Evolutionary conservation across 2,888 invertebrate genomes (phyloP).

Genomic region (Limnephilus auricula): DNA sequence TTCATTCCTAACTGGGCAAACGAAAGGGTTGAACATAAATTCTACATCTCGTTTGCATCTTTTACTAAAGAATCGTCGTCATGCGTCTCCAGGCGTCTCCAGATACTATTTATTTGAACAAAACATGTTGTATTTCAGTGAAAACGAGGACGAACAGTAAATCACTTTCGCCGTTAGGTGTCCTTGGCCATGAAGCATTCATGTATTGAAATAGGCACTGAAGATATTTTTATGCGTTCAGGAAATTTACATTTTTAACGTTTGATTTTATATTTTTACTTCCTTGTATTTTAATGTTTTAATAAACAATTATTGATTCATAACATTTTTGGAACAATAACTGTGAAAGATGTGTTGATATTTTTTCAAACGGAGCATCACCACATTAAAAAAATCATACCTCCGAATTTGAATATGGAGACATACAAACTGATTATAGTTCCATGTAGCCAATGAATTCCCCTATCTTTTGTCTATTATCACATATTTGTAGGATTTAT

Average conservation of each 20-base stretch:
- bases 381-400: too few relatives aligned
- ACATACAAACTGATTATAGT: too few relatives aligned
- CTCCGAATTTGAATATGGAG: too few relatives aligned
- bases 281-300: background rate
- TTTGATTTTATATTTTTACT: background rate
- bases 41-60: conserved; percentile 20
- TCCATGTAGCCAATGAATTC: too few relatives aligned
- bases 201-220: conserved; percentile 30
- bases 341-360: background rate
- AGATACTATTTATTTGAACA: background rate
- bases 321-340: background rate
- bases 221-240: background rate
- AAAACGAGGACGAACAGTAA: conserved; percentile 26
- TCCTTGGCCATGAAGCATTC: conserved; percentile 50
- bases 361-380: background rate
- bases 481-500: too few relatives aligned
- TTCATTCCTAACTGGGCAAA: conserved; percentile 21
- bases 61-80: background rate
- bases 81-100: background rate
- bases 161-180: conserved; percentile 64
- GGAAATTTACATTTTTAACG: background rate
- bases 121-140: conserved; percentile 12
- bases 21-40: conserved; percentile 23
- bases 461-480: too few relatives aligned
- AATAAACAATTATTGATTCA: background rate